Evolutionary conservation across 2,797 vertebrate genomes (phyloP).

Genomic region (Salmo trutta): DNA sequence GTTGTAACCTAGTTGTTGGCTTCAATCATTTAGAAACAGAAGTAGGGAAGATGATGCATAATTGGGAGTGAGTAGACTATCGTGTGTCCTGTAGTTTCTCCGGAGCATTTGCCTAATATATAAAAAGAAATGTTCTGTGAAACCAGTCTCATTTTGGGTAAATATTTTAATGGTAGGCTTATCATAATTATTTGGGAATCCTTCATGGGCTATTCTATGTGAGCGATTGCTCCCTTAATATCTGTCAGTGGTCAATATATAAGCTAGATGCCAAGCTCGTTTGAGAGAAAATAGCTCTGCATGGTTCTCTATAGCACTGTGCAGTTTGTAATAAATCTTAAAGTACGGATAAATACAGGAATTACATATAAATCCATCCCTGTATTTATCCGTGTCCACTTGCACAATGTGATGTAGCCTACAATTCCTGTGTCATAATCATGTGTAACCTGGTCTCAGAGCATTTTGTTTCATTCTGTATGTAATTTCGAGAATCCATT

Average conservation of each 20-base stretch:
- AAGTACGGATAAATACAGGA: no score
- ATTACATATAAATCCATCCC: not conserved
- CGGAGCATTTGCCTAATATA: not conserved
- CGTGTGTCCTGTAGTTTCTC: not conserved
- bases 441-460: no score
- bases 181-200: not conserved
- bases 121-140: not conserved
- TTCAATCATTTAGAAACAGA: not conserved
- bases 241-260: no score
- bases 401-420: not conserved
- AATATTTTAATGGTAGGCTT: not conserved
- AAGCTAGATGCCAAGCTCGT: no score
- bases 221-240: not conserved
- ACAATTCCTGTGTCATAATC: not conserved
- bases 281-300: not conserved
- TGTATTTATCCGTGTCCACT: not conserved
- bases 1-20: not conserved
- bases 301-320: not conserved
- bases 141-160: not conserved
- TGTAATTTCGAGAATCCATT: no score
- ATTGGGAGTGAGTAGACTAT: not conserved
- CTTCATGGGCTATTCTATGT: not conserved
- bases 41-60: not conserved
- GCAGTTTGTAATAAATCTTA: not conserved
- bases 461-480: no score